Base-by-base conservation (phyloP, 2,113 vertebrate genomes). In the Uropsilus gracilis region DNA sequence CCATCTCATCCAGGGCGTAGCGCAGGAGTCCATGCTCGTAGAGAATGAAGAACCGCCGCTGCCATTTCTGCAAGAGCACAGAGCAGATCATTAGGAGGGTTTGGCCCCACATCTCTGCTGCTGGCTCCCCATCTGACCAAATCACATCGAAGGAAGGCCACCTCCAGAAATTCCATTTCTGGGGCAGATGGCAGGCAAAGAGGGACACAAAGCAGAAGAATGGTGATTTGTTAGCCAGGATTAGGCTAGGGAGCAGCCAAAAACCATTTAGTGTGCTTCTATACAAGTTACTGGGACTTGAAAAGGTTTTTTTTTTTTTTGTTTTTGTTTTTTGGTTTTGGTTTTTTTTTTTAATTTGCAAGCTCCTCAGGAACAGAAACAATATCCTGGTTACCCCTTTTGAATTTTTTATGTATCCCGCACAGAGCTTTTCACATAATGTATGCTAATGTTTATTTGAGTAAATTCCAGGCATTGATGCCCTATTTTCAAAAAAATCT, bases 1-100 rank as follows among this genome's bases (percentile, higher is more conserved):
- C 99, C 99, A 99, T 99, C 98, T 99, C 99, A 59, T 99, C 99
- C 98, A 99, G 97, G 91, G 99, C 99, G 0, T 99, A 99, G 95
- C 99, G 99, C 92, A 99, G 97, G 83, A 99, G 97, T 91, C 99
- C 99, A 0, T 99, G 99, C 94, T 99, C 99, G 55, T 99, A 99
- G 24, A 99, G 99, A 95, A 99, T 99, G 98, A 99, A 99, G 98
- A 99, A 99, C 53, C 99, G 98, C 86, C 99, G 98, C 92, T 99
- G 99, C 99, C 99, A 99, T 99, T 99, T 99, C 99, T 99, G 98
- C 91, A 97, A 76, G 86, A 96, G 32, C 92, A 53, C 2, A 95
- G 63, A 73, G 32, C 6, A 12, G 8, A 42, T 18, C 28, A 26
- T 95, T 63, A 97, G 42, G 0, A 0, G 39, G 13, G 30, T 5